A percentile compares a stretch with the other conserved stretches of the same genome.
These are phyloP conservation scores for Acanthopleura granulata DNA, from an alignment of 2,888 invertebrate genomes.

Conservation along the genomic window DNA sequence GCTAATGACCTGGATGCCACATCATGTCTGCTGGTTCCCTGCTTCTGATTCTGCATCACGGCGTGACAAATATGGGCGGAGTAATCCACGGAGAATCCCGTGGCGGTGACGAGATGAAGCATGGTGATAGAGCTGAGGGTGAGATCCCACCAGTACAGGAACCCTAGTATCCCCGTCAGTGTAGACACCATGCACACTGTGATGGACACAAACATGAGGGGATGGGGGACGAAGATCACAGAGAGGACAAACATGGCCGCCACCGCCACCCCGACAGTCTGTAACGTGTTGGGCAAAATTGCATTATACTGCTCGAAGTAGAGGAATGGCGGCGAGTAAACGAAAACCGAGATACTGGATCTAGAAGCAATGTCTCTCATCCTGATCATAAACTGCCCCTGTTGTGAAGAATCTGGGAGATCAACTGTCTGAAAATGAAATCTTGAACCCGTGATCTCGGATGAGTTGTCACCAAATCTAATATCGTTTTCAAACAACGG, in stretches of 20 bases:
- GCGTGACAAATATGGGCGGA: constrained; percentile 52
- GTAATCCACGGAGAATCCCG: constrained; percentile 59
- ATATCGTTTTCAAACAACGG: constrained; percentile 40
- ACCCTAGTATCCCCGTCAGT: constrained; percentile 55
- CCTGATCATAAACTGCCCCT: constrained; percentile 47
- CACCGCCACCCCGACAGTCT: constrained; percentile 53
- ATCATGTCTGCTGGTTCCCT: constrained; percentile 26
- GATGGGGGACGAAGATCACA: constrained; percentile 54
- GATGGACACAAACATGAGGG: constrained; percentile 44
- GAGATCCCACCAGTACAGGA: constrained; percentile 48
- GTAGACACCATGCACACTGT: constrained; percentile 50
- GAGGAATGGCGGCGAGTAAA: constrained; percentile 46
- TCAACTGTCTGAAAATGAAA: constrained; percentile 90
- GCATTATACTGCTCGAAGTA: constrained; percentile 55
- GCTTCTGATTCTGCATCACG: constrained; percentile 32
- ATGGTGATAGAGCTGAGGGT: constrained; percentile 55
- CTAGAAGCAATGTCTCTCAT: constrained; percentile 44
- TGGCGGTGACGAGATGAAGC: constrained; percentile 55
- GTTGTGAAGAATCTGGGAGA: constrained; percentile 80
- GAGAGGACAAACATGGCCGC: constrained; percentile 52
- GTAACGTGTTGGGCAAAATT: constrained; percentile 51
- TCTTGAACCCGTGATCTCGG: constrained; percentile 83
- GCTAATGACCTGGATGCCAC: constrained; percentile 33
- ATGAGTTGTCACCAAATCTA: constrained; percentile 31
- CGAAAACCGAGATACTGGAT: constrained; percentile 40